phyloP scores from a whole-genome alignment of 2,113 vertebrate species.

The Anthoscopus minutus region DNA sequence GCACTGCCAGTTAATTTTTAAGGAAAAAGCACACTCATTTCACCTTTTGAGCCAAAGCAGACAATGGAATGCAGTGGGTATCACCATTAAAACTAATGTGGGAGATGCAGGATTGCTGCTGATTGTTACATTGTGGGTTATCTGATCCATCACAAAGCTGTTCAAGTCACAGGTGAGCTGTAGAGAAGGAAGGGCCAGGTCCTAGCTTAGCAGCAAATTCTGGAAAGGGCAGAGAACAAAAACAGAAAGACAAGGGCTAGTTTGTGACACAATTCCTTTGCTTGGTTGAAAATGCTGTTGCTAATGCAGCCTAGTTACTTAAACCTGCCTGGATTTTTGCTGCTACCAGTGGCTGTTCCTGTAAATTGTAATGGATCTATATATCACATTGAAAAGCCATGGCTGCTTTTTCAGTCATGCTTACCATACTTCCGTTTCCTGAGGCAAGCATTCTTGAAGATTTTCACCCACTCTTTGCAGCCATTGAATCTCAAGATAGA shows the following conservation, averaged over 20 bases:
- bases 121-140: not conserved
- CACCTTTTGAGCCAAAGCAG: not conserved
- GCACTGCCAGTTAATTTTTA: not conserved
- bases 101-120: not conserved
- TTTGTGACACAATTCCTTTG: not conserved
- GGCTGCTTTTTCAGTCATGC: not conserved
- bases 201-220: not conserved
- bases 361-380: not conserved
- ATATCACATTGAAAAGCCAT: not conserved
- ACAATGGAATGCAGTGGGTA: not conserved
- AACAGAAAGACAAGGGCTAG: not conserved
- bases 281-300: not conserved
- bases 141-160: not conserved
- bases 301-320: not conserved
- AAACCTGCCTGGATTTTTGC: not conserved
- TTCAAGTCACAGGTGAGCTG: not conserved
- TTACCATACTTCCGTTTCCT: not conserved
- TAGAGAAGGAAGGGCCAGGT: not conserved
- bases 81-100: not conserved
- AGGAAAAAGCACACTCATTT: not conserved
- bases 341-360: not conserved
- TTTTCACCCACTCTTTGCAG: not conserved
- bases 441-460: not conserved
- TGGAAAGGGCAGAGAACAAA: not conserved
- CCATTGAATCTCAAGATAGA: not conserved